Base-by-base conservation (phyloP, 2,113 vertebrate species). In the Cyprinodon brontotheroides region DNA sequence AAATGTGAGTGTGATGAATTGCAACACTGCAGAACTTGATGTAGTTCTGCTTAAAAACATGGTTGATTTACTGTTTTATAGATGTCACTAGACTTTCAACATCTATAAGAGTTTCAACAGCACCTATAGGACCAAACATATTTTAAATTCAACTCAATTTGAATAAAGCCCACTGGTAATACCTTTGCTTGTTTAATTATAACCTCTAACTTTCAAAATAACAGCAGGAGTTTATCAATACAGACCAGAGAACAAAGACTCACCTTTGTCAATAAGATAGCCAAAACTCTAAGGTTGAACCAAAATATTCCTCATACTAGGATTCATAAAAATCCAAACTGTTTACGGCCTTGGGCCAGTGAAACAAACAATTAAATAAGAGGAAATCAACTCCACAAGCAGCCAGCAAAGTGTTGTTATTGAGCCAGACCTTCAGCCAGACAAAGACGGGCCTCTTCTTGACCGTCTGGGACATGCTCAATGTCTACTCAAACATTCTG, bases 361-460 rank as follows among this genome's bases (percentile, higher is more conserved):
- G 17, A 45, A 43, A 45, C 29, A 68, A 82, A 89, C 86, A 85
- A 87, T 83, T 82, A 68, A 65, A 72, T 81, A 29, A 61, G 81
- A 75, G 74, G 68, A 66, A 78, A 84, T 91, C 84, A 75, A 84
- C 85, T 87, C 69, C 77, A 70, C 70, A 68, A 89, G 57, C 68
- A 64, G n/a, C 48, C 76, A 79, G 70, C 61, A 77, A 78, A 79
- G 80, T 73, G 83, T 39, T 90, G 79, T 82, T 90, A 89, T 41
- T 29, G 80, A 81, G 68, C 61, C 53, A 72, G 67, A 83, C 75
- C 73, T 73, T 70, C 65, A 67, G 60, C 68, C 66, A 72, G 83
- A 92, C 89, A 91, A 91, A 92, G 89, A 82, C 80, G 53, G 65
- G 82, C 62, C 81, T 92, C 88, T 90, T 91, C 87, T 80, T 78